A percentile compares a stretch with the other conserved stretches of the same genome.
phyloP scores from a whole-genome alignment of 2,797 vertebrate species.

The Fundulus diaphanus region DNA sequence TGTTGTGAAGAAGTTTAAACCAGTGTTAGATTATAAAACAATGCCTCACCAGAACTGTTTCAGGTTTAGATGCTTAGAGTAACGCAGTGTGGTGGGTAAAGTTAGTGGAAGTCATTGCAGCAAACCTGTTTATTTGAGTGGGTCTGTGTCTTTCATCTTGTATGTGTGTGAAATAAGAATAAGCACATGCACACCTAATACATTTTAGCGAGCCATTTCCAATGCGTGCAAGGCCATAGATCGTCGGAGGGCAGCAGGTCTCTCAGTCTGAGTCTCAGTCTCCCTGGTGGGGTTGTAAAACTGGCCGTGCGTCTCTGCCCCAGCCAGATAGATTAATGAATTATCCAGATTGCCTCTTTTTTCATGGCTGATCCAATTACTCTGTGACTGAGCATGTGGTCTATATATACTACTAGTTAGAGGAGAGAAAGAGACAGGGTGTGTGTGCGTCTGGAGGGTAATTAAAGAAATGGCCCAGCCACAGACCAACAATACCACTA shows the following conservation, averaged over 20 bases:
- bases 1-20: no score
- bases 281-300: constrained; percentile 87
- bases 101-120: neutral
- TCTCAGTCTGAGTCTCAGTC: constrained; percentile 22
- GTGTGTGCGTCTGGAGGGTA: constrained; percentile 55
- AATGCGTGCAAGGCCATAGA: constrained; percentile 58
- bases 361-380: constrained; percentile 87
- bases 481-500: constrained; percentile 52
- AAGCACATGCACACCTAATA: constrained; percentile 38
- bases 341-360: constrained; percentile 77
- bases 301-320: constrained; percentile 88
- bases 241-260: constrained; percentile 38
- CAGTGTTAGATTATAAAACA: no score
- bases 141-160: constrained; percentile 2
- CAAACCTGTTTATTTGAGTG: neutral
- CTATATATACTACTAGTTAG: constrained; percentile 84
- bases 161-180: constrained; percentile 35
- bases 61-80: no score
- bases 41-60: no score
- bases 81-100: neutral
- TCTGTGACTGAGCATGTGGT: constrained; percentile 86
- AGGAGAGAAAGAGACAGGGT: constrained; percentile 71
- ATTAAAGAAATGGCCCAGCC: constrained; percentile 92
- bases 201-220: constrained; percentile 50
- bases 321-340: constrained; percentile 97